Base-by-base conservation (phyloP, 2,113 vertebrate species). In the Phylloscopus trochiloides region DNA sequence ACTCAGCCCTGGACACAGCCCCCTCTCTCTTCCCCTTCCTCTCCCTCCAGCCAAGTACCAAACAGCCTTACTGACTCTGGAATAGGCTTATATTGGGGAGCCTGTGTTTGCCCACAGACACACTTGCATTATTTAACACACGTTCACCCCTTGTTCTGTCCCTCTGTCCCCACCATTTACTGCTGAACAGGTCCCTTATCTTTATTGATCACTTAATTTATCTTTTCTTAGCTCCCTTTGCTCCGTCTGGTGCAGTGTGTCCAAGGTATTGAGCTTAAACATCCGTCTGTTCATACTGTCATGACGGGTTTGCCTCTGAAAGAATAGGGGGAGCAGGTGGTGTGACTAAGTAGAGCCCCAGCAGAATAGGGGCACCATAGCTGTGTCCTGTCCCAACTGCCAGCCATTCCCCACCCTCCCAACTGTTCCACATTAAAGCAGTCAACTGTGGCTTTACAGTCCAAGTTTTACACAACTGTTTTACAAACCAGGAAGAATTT, bases 281-380 rank as follows among this genome's bases (percentile, higher is more conserved):
- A 97, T 97, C 98, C 98, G 98, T 99, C 98, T 99, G 99, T 98
- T 98, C 95, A 98, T 97, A 97, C 97, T 98, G 98, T 98, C 98
- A 98, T 96, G 98, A 98, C 97, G 97, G 97, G 98, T 98, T 98
- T 98, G 97, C 97, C 97, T 96, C 94, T 97, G 98, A 97, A 98
- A 99, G 98, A 99, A 99, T 98, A 98, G 98, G 97, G 98, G 98
- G 98, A 98, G 99, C 99, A 99, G 99, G 99, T 99, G 99, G 99
- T 99, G 99, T 99, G 99, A 99, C 99, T 99, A 98, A 99, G 99
- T 98, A 97, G 98, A 97, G 98, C 98, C 98, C 98, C 93, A 58
- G 97, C 97, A 98, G 98, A 99, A 98, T 98, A 98, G 98, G 98
- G 97, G 97, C 98, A 98, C 98, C 98, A 97, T 97, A 94, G 97